Evolutionary conservation across 2,113 vertebrate genomes (phyloP).

Genomic region (Mormyrus lacerda): DNA sequence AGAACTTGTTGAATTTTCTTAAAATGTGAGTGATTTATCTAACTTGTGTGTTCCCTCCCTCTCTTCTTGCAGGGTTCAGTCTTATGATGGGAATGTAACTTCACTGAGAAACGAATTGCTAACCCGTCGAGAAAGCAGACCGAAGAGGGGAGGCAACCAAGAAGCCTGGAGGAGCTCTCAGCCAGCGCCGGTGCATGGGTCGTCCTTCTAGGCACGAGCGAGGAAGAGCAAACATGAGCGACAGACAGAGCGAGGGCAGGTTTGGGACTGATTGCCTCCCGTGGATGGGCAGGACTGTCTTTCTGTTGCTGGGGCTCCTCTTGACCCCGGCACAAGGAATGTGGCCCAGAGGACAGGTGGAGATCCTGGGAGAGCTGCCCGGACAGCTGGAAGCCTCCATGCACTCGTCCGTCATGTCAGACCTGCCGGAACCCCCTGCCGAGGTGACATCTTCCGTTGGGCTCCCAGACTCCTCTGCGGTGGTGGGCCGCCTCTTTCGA

Average conservation of each 20-base stretch:
- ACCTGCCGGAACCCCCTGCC: slow-evolving; percentile 48
- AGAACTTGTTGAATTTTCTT: background rate
- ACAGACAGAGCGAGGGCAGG: slow-evolving; percentile 35
- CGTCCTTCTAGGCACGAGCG: slow-evolving; percentile 39
- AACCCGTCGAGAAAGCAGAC: slow-evolving; percentile 27
- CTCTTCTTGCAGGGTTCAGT: slow-evolving; percentile 46
- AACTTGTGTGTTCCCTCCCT: slow-evolving; percentile 14
- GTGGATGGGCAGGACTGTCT: slow-evolving; percentile 56
- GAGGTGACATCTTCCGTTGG: slow-evolving; percentile 46
- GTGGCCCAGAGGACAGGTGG: slow-evolving; percentile 57
- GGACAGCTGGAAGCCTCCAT: slow-evolving; percentile 84
- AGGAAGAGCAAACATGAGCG: slow-evolving; percentile 52
- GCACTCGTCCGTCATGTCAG: slow-evolving; percentile 66
- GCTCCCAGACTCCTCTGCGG: slow-evolving; percentile 74
- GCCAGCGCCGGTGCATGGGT: slow-evolving; percentile 47
- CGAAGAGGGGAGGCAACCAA: background rate
- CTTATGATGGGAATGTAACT: slow-evolving; percentile 44
- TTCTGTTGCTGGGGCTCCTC: slow-evolving; percentile 30
- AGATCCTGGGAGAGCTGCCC: slow-evolving; percentile 63
- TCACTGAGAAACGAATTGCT: slow-evolving; percentile 46
- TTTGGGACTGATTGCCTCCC: slow-evolving; percentile 35
- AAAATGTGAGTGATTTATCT: background rate
- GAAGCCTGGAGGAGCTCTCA: slow-evolving; percentile 39
- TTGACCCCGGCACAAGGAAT: slow-evolving; percentile 44
- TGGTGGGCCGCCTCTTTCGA: slow-evolving; percentile 77